Conservation (phyloP, 2,888 invertebrate genomes). For the Conistra vaccinii region DNA sequence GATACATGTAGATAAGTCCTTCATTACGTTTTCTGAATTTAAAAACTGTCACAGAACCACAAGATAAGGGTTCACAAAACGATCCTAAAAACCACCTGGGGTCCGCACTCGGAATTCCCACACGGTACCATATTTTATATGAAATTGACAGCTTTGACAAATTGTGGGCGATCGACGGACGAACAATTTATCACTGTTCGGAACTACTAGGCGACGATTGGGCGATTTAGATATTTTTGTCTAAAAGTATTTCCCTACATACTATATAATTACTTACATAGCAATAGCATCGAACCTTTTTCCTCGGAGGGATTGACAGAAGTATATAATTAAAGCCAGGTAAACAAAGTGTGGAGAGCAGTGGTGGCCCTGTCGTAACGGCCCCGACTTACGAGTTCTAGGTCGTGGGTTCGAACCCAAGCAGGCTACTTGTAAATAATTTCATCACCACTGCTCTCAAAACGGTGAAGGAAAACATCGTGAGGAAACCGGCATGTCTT, state of each 20-base stretch:
- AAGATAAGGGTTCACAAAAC: conserved; percentile 42
- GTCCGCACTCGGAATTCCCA: conserved; percentile 15
- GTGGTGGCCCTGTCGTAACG: no score
- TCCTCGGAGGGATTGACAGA: neutral
- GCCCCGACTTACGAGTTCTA: no score
- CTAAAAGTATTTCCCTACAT: neutral
- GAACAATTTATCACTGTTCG: conserved; percentile 38
- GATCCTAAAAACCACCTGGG: conserved; percentile 39
- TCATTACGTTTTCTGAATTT: neutral
- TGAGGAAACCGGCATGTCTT: no score
- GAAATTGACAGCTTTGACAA: conserved; percentile 50
- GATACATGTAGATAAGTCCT: no score
- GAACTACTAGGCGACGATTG: conserved; percentile 26
- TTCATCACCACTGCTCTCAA: no score
- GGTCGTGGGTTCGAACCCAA: no score
- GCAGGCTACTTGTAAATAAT: no score
- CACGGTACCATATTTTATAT: conserved; percentile 46
- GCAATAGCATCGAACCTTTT: neutral
- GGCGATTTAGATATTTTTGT: conserved; percentile 12
- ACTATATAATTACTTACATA: no score
- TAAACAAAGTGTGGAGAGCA: neutral
- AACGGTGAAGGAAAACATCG: no score
- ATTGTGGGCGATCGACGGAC: conserved; percentile 19
- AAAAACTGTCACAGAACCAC: conserved; percentile 33
- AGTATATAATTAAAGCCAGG: neutral